These are phyloP conservation scores for Micronisus gabar DNA, from an alignment of 2,113 vertebrate species.

Conservation along the genomic window DNA sequence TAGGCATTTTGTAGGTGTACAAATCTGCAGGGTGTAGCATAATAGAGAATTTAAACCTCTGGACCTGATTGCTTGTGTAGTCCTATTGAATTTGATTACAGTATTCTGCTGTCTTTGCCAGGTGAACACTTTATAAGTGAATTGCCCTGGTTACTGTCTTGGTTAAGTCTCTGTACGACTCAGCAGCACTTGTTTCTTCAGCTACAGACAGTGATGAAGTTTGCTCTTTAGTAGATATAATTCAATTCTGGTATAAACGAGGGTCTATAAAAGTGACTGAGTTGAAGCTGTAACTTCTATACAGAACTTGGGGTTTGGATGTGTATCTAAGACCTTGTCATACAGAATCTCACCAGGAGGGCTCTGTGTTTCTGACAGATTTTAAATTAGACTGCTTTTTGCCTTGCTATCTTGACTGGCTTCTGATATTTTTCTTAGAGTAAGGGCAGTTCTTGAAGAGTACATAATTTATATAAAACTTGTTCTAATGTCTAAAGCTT, in stretches of 20 bases:
- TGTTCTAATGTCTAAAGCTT: neutral
- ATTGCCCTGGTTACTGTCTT: neutral
- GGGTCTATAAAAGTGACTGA: neutral
- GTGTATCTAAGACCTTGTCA: neutral
- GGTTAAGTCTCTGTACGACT: neutral
- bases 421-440: neutral
- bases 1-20: neutral
- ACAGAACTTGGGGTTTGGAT: neutral
- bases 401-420: neutral
- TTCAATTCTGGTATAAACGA: neutral
- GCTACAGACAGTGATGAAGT: neutral
- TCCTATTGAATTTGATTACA: neutral
- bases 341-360: neutral
- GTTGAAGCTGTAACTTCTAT: neutral
- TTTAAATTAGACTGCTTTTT: slow-evolving; percentile 1
- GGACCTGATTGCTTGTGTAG: neutral
- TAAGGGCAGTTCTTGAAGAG: neutral
- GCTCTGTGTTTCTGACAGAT: neutral
- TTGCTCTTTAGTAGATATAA: neutral
- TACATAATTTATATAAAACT: neutral
- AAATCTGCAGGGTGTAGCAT: neutral
- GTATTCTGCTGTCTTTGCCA: neutral
- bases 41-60: neutral
- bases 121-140: neutral
- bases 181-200: neutral